A percentile compares a stretch with the other conserved stretches of the same genome.
These are phyloP conservation scores for Meteorus sp. DNA, from an alignment of 1,140 invertebrate species.

Conservation along the genomic window DNA sequence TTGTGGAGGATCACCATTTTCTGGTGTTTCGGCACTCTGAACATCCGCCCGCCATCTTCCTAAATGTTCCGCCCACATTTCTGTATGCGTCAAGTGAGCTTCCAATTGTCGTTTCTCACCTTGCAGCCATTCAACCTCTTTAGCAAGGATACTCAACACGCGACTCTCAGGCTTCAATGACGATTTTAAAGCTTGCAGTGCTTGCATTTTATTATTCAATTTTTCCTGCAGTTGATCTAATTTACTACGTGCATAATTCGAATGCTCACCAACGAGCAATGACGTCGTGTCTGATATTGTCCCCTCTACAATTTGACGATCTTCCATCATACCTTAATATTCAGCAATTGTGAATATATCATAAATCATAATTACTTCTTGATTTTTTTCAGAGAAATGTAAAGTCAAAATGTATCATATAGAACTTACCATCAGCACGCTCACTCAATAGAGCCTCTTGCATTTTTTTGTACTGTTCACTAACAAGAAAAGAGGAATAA, in stretches of 20 bases:
- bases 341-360: too few relatives aligned
- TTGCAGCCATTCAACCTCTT: conserved; percentile 79
- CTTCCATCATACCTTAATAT: conserved; percentile 49
- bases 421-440: too few relatives aligned
- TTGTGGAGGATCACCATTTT: conserved; percentile 77
- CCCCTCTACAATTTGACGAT: conserved; percentile 44
- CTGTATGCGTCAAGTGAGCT: conserved; percentile 81
- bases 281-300: conserved; percentile 44
- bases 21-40: conserved; percentile 76
- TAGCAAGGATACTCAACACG: conserved; percentile 74
- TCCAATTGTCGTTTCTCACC: conserved; percentile 78
- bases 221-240: conserved; percentile 79
- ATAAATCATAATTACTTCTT: too few relatives aligned
- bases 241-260: conserved; percentile 79
- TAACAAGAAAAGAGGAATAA: conserved; percentile 85
- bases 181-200: conserved; percentile 74
- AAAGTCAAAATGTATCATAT: too few relatives aligned
- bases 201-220: conserved; percentile 78
- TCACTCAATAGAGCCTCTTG: conserved; percentile 71
- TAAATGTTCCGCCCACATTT: conserved; percentile 86
- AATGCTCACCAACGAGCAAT: conserved; percentile 74
- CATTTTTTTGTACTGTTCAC: conserved; percentile 80
- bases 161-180: conserved; percentile 78
- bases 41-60: conserved; percentile 83
- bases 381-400: too few relatives aligned